These are phyloP conservation scores for Patella ulyssiponensis DNA, from an alignment of 2,888 invertebrate genomes.

Conservation along the genomic window DNA sequence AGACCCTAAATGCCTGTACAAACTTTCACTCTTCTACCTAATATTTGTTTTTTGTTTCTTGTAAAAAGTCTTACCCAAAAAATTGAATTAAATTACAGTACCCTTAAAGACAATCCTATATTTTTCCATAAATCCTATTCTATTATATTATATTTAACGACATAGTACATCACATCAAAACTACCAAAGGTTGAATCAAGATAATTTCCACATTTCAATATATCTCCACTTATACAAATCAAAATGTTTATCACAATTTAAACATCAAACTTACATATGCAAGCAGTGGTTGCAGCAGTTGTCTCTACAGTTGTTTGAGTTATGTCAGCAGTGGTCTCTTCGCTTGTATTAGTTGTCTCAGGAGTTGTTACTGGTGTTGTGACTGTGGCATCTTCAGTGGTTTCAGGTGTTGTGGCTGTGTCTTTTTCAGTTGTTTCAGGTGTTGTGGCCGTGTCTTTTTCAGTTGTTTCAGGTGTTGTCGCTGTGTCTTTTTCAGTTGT, in stretches of 20 bases:
- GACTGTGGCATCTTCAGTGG: conserved; percentile 9
- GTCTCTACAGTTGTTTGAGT: background rate
- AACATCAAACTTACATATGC: background rate
- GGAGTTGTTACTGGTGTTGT: conserved; percentile 9
- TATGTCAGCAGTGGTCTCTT: background rate
- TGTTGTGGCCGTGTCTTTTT: background rate
- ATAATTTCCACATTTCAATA: too few relatives aligned
- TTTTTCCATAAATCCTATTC: too few relatives aligned
- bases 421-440: background rate
- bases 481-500: background rate
- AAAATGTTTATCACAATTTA: background rate
- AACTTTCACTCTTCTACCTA: too few relatives aligned
- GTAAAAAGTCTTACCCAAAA: too few relatives aligned
- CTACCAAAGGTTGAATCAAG: too few relatives aligned
- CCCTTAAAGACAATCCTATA: too few relatives aligned
- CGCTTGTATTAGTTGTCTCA: conserved; percentile 3
- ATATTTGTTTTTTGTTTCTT: too few relatives aligned
- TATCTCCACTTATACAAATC: too few relatives aligned
- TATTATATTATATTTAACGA: too few relatives aligned
- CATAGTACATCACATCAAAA: too few relatives aligned
- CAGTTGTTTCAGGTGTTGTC: conserved; percentile 9
- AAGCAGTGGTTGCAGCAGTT: background rate
- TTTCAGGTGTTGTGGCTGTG: conserved; percentile 9
- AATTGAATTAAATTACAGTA: too few relatives aligned
- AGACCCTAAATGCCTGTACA: too few relatives aligned